Evolutionary conservation across 1,140 invertebrate genomes (phyloP).

Genomic region (Aphidius gifuensis): DNA sequence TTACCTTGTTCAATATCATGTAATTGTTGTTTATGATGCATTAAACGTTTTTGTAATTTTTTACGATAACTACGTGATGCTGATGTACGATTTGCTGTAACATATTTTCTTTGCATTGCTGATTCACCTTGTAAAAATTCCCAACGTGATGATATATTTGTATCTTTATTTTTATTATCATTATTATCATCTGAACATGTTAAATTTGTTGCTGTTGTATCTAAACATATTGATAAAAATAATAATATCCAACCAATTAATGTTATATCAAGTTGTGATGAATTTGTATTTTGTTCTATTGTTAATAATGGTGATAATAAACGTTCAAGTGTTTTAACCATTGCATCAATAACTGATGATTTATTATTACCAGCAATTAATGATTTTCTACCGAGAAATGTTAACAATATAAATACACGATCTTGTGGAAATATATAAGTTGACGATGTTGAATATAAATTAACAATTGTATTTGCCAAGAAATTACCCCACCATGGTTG

Average conservation of each 20-base stretch:
- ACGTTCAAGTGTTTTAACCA: conserved; percentile 60
- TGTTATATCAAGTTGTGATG: conserved; percentile 50
- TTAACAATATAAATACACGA: conserved; percentile 81
- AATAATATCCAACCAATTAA: conserved; percentile 77
- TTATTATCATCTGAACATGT: conserved; percentile 39
- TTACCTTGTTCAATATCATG: conserved; percentile 66
- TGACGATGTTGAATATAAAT: conserved; percentile 75
- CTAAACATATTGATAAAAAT: conserved; percentile 74
- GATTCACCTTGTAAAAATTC: conserved; percentile 77
- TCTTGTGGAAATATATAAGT: conserved; percentile 80
- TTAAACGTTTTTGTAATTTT: conserved; percentile 69
- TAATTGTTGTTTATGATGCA: conserved; percentile 69
- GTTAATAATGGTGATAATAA: conserved; percentile 57
- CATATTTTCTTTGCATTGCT: conserved; percentile 60
- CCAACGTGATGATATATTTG: conserved; percentile 64
- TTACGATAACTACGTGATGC: conserved; percentile 61
- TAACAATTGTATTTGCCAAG: conserved; percentile 74
- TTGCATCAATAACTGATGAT: conserved; percentile 63
- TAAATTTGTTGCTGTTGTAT: conserved; percentile 50
- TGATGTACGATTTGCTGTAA: conserved; percentile 47
- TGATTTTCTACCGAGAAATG: conserved; percentile 82
- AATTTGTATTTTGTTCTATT: conserved; percentile 11
- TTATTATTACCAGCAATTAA: conserved; percentile 62
- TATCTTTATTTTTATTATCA: conserved; percentile 48
- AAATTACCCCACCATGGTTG: conserved; percentile 87